Base-by-base conservation (phyloP, 2,888 invertebrate genomes). In the Taphrorychus bicolor region DNA sequence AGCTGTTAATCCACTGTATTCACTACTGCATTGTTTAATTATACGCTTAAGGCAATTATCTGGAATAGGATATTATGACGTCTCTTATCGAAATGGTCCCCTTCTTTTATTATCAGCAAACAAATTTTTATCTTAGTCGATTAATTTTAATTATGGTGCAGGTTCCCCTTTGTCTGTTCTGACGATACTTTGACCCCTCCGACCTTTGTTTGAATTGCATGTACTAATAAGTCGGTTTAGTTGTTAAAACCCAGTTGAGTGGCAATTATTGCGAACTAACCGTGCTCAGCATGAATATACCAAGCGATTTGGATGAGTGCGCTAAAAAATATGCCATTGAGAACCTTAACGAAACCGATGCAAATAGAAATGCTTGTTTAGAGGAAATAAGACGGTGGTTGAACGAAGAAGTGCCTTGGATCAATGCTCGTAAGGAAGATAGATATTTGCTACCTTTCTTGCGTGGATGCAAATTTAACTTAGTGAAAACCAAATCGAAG, bases 391-490 rank as follows among this genome's bases (percentile, higher is more conserved):
- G 56, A 19, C 14, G n/a, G 24, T 85, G 85, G 85, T 72, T 85
- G 4, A 71, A 75, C 4, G 80, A 82, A 59, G 80, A 82, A 54
- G 83, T 83, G 73, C 80, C 82, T 2, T 73, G 79, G 42, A 75
- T 85, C 16, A 81, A 83, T 66, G 83, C 82, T 0, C 78, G 81
- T 54, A 76, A 78, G 74, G 86, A 87, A 70, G 83, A 83, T 24
- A 81, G 84, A 67, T 83, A 83, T 51, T 82, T 89, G 59, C 71
- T 86, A 17, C 81, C 85, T 17, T 90, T 89, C 77, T 75, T 90
- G 54, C 82, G 88, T 49, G 85, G 85, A 22, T 87, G 87, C 74
- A 90, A 90, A 78, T 89, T 85, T 74, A 82, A 88, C 73, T 64
- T 85, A 3, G 86, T 87, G 2, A 84, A 83, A 71, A 83, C 88